Evolutionary conservation across 2,797 vertebrate species (phyloP), one percentile per base, ranked within the genome.

Genomic region (Crenichthys baileyi): DNA sequence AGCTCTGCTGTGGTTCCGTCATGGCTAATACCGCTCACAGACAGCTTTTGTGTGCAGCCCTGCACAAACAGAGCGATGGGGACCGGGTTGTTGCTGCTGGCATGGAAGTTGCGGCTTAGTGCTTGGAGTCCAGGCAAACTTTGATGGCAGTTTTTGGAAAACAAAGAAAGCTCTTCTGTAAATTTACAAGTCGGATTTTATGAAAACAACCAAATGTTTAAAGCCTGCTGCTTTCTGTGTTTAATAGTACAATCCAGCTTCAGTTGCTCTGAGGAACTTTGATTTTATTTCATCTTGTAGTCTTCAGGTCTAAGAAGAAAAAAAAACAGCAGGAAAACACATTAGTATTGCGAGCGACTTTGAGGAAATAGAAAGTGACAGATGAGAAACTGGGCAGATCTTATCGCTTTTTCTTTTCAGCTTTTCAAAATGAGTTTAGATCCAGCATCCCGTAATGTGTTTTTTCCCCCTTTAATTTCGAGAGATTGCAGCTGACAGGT

Each of bases 221-320:
- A 61, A 82, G 44, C 50, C 60, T 48, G 67, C 63, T 70, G 31
- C 29, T 67, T 77, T 72, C 68, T 77, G 53, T 18, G 70, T 58
- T 67, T 36, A 41, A 22, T 63, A 26, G 18, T 12, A 26, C 39
- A 63, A 22, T 3, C 74, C 11, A 20, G 51, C 48, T 70, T 70
- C 29, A 8, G 71, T 81, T 76, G 79, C 50, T 55, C 75, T 13
- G 11, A 53, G 74, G 56, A 22, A 76, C 73, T 72, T 61, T 5
- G 29, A 63, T 78, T 85, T 96, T 92, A 96, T 90, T 95, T 94
- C 93, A 95, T 94, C 89, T 87, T 95, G 92, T 92, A 96, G 89
- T 95, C 92, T 76, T 94, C 88, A 65, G 95, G 95, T 88, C 96
- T 96, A 93, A 46, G 70, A 75, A 93, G 78, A 86, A 88, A 75